phyloP scores from a whole-genome alignment of 2,797 vertebrate genomes.

The Myotis vivesi region DNA sequence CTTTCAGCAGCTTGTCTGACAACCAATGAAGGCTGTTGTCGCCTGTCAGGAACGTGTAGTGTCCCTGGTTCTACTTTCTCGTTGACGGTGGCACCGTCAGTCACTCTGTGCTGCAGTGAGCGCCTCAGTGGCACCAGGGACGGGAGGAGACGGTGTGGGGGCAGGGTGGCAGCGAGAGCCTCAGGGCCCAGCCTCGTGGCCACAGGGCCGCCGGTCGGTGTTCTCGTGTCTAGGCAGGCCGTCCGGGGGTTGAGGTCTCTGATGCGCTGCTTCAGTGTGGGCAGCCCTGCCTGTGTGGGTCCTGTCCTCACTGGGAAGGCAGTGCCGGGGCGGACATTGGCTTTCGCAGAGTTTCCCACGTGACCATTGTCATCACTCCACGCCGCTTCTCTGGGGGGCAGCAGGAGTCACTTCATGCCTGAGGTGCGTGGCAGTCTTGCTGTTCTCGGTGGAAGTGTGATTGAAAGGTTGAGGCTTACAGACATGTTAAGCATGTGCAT shows the following conservation, averaged over 20 bases:
- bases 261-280: not conserved
- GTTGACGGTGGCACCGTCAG: too few species aligned
- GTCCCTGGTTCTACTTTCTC: not conserved
- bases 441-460: not conserved
- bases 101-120: not conserved
- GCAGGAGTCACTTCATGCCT: too few species aligned
- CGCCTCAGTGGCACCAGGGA: not conserved
- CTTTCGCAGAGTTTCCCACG: not conserved
- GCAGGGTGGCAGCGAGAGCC: too few species aligned
- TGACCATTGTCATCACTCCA: not conserved
- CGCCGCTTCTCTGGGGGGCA: too few species aligned
- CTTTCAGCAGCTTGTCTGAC: not conserved
- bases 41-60: not conserved
- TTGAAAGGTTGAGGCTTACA: not conserved
- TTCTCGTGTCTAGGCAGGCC: too few species aligned
- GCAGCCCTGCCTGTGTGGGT: not conserved
- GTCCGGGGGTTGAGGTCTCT: not conserved
- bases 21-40: not conserved
- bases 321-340: too few species aligned
- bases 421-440: not conserved
- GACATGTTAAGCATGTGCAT: not conserved
- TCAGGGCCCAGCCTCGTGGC: not conserved
- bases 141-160: too few species aligned
- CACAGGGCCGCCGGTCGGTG: too few species aligned
- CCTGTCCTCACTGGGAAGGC: not conserved